Evolutionary conservation across 2,888 invertebrate genomes (phyloP), one percentile per base, ranked within the genome.

Genomic region (Drosophila pegasa): DNA sequence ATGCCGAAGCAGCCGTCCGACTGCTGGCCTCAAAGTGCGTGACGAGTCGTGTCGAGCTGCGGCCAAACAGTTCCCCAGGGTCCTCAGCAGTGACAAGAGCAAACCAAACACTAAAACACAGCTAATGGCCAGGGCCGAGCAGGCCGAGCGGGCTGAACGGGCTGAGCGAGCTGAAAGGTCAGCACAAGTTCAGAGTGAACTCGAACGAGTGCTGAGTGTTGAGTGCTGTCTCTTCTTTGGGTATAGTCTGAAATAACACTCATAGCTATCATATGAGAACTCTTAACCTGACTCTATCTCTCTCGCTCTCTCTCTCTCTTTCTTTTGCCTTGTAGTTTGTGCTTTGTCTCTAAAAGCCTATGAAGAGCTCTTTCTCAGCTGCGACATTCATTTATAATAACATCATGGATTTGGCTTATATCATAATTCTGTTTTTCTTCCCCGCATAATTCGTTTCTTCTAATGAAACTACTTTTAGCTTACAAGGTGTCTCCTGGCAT

Each of bases 21-120:
- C 33, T 18, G 31, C 37, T 52, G 51, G 74, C 52, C 78, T 67
- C 75, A 57, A 59, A 78, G 75, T 75, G 75, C 75, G 75, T 78
- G 75, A 75, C 79, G 69, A 62, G 68, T 58, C 41, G 40, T 48
- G 58, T 61, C 37, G 57, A 64, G 61, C 31, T 22, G 72, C 78
- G 38, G 41, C 47, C 38, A 55, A 75, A 68, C 47, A 43, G 60
- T 64, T 75, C 75, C 75, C 75, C 57, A 55, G 75, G 52, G 75
- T 47, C 33, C 63, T 56, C 59, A 51, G 41, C 69, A 57, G 54
- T 52, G 68, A 61, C 78, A 58, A 74, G 55, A 74, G 57, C 27
- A 55, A 57, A 41, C 66, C 54, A 58, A 65, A 67, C 45, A 71
- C 55, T 72, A 65, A 40, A 72, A 48, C 51, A 52, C 47, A 61